Evolutionary conservation across 2,113 vertebrate genomes (phyloP), one percentile per base, ranked within the genome.

Genomic region (Salvelinus namaycush): DNA sequence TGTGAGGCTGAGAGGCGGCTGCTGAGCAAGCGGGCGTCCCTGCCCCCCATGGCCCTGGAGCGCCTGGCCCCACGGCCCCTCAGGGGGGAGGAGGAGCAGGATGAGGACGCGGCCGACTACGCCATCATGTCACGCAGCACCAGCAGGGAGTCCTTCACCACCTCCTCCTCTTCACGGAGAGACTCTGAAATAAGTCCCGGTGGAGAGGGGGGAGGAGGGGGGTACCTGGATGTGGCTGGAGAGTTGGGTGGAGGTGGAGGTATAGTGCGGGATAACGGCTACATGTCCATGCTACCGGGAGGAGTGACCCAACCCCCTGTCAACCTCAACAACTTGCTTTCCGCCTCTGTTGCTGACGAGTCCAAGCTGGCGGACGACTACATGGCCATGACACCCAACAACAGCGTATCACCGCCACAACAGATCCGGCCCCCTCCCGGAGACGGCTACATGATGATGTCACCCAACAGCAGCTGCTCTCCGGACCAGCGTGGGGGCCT

Each of bases 361-460:
- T 83, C 89, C 57, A 93, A 91, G 85, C 84, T 90, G 54, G 82
- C 85, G 0, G 93, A 92, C 29, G 94, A 95, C 78, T 96, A 95
- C 26, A 90, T 96, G 92, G 90, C 93, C 73, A 95, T 94, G 94
- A 93, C 83, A 2, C 93, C 91, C 0, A 87, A 91, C 81, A 94
- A 91, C 77, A 93, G 92, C 18, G 89, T 93, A 72, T 96, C 94
- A 1, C 94, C 93, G 0, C 93, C 94, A 0, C 94, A 86, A 75
- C 92, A 89, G 76, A 93, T 94, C 5, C 85, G 77, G 18, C 86
- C 84, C n/a, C 87, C 83, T n/a, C 87, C 90, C 14, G 34, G 81
- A 9, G 91, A 93, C 3, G 93, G 93, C 54, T 96, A 96, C 70
- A 91, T 95, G 91, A 90, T 94, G 83, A 96, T 95, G 94, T 95